Evolutionary conservation across 2,888 invertebrate species (phyloP).

Genomic region (Muschampia staudingeri): DNA sequence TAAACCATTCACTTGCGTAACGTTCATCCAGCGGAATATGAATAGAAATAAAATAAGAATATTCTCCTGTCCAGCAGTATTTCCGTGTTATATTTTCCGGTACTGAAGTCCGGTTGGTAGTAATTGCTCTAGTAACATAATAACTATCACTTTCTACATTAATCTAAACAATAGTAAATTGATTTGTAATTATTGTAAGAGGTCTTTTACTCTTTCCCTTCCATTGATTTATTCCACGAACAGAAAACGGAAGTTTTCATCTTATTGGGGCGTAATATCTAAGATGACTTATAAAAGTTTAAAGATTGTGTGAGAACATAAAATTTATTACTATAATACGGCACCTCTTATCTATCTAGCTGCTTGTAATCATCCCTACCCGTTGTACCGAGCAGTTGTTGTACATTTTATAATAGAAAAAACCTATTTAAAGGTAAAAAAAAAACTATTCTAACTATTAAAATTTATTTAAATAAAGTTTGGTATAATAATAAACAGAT

Average conservation of each 20-base stretch:
- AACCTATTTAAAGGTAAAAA: background rate
- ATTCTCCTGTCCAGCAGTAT: slow-evolving; percentile 2
- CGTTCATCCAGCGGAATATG: background rate
- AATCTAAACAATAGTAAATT: background rate
- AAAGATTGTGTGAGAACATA: too few species aligned
- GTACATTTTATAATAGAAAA: background rate
- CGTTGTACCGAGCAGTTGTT: too few species aligned
- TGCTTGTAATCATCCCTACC: too few species aligned
- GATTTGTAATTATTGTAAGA: background rate
- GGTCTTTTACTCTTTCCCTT: background rate
- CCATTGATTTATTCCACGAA: background rate
- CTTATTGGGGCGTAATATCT: too few species aligned
- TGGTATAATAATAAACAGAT: slow-evolving; percentile 7
- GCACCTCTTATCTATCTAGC: too few species aligned
- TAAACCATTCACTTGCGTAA: background rate
- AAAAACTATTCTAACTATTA: background rate
- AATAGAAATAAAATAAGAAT: slow-evolving; percentile 8
- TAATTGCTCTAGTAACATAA: background rate
- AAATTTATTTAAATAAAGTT: background rate
- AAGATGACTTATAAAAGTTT: too few species aligned
- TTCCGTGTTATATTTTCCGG: background rate
- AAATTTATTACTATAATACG: too few species aligned
- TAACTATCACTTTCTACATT: background rate
- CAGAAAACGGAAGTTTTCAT: too few species aligned
- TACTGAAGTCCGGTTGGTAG: background rate